These are phyloP conservation scores for Adrianichthys oophorus DNA, from an alignment of 2,797 vertebrate genomes.

Conservation along the genomic window DNA sequence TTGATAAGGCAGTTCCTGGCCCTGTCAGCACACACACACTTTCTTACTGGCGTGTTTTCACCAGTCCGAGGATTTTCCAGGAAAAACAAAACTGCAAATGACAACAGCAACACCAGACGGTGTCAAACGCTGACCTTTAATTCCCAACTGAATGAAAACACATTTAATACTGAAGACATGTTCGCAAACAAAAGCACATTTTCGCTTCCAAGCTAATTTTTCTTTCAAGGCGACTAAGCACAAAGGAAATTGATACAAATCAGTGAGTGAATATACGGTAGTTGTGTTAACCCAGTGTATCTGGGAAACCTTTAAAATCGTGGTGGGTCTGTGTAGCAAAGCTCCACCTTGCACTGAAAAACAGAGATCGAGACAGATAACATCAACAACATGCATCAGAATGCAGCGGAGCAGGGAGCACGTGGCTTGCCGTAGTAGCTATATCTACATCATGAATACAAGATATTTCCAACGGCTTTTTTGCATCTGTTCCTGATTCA, in stretches of 20 bases:
- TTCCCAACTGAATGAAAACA: slow-evolving; percentile 25
- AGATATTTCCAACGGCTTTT: no score
- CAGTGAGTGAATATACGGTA: slow-evolving; percentile 26
- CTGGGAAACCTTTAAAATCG: slow-evolving; percentile 19
- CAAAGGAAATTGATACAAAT: slow-evolving; percentile 43
- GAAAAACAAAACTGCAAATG: slow-evolving; percentile 47
- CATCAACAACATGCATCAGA: background rate
- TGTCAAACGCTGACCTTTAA: slow-evolving; percentile 39
- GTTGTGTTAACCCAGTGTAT: slow-evolving; percentile 22
- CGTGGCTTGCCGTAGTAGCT: no score
- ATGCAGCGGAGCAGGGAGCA: no score
- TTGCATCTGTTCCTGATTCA: no score
- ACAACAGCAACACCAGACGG: background rate
- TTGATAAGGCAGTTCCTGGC: slow-evolving; percentile 56
- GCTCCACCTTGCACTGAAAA: slow-evolving; percentile 51
- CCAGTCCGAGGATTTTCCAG: slow-evolving; percentile 37
- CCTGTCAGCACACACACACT: slow-evolving; percentile 41
- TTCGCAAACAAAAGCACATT: background rate
- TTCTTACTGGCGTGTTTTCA: slow-evolving; percentile 54
- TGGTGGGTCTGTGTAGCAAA: slow-evolving; percentile 31
- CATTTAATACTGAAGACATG: slow-evolving; percentile 13
- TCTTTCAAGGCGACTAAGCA: slow-evolving; percentile 12
- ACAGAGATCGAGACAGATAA: slow-evolving; percentile 29
- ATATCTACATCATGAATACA: no score
- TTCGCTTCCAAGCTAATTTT: no score